Evolutionary conservation across 2,888 invertebrate species (phyloP), one percentile per base, ranked within the genome.

Genomic region (Drosophila quasianomalipes): DNA sequence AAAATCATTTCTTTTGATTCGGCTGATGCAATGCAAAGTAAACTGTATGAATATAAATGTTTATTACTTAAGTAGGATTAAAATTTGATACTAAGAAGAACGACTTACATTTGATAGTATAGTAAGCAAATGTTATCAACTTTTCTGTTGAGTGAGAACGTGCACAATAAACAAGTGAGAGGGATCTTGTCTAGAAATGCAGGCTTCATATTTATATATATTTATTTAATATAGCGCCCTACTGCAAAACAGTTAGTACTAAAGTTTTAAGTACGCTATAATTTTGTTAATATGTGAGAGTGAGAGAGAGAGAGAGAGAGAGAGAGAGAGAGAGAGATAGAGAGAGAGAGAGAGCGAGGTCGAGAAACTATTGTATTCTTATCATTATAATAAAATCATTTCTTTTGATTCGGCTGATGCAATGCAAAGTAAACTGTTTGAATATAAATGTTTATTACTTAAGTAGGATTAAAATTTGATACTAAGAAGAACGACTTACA

Each of bases 1-100:
- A 9, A 30, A n/a, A 4, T 30, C 9, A 30, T 66, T 51, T 51
- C 12, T n/a, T 55, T 52, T 16, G 12, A 58, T 44, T 53, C 10
- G 47, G 64, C 76, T 76, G 81, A 76, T 70, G 72, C 37, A 77
- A 81, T 81, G 16, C 30, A 16, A 12, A 16, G 19, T 9, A 16
- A 49, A 3, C 5, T 66, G 14, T 33, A 44, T 26, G 9, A 70
- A 70, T 53, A 22, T 16, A 47, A n/a, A 41, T 28, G 14, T 28
- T 5, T 14, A 12, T n/a, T 3, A 28, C 26, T 9, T 19, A 12
- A 37, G 19, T 19, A 44, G 3, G 14, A 41, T 41, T 4, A n/a
- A n/a, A 41, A n/a, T 10, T n/a, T 41, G 10, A n/a, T 10, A n/a
- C 10, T n/a, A 4, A n/a, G 10, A n/a, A n/a, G 41, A 41, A 10